These are phyloP conservation scores for Chauna torquata DNA, from an alignment of 2,113 vertebrate species.

Conservation along the genomic window DNA sequence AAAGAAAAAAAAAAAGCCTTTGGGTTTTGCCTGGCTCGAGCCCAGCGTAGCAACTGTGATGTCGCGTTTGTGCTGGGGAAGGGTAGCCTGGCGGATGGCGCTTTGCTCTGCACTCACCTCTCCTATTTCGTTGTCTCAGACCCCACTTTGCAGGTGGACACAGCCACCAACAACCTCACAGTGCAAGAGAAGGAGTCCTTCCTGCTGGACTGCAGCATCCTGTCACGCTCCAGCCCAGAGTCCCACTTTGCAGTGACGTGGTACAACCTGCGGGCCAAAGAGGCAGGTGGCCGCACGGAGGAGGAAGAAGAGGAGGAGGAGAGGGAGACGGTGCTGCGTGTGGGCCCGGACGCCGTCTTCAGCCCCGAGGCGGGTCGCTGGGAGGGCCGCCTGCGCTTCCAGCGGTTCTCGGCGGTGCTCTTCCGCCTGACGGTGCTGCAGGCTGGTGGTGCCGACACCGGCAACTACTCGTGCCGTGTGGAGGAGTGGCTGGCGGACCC, in stretches of 20 bases:
- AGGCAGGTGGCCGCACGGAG: background rate
- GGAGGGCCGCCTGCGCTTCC: slow-evolving; percentile 89
- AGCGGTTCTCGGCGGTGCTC: slow-evolving; percentile 84
- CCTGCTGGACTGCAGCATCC: slow-evolving; percentile 88
- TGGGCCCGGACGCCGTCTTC: slow-evolving; percentile 81
- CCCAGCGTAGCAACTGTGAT: accelerated
- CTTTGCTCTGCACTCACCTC: background rate
- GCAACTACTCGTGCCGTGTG: slow-evolving; percentile 91
- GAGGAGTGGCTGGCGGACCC: slow-evolving; percentile 95
- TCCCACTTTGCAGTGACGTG: slow-evolving; percentile 94
- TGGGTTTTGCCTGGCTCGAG: accelerated
- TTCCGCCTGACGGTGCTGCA: slow-evolving; percentile 90
- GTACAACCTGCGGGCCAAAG: slow-evolving; percentile 82
- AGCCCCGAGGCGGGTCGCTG: slow-evolving; percentile 85
- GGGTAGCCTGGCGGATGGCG: background rate
- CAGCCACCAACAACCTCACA: slow-evolving; percentile 85
- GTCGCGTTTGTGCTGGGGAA: background rate
- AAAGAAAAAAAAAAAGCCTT: no score
- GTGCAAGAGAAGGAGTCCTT: slow-evolving; percentile 85
- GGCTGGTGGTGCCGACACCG: slow-evolving; percentile 78
- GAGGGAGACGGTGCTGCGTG: slow-evolving; percentile 59
- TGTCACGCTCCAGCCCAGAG: slow-evolving; percentile 88
- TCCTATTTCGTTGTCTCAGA: slow-evolving; percentile 71
- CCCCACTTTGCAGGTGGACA: slow-evolving; percentile 89
- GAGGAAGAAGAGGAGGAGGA: slow-evolving; percentile 68